These are phyloP conservation scores for Phenganax subtilis DNA, from an alignment of 92 coral and sea anemone genomes.

Conservation along the genomic window DNA sequence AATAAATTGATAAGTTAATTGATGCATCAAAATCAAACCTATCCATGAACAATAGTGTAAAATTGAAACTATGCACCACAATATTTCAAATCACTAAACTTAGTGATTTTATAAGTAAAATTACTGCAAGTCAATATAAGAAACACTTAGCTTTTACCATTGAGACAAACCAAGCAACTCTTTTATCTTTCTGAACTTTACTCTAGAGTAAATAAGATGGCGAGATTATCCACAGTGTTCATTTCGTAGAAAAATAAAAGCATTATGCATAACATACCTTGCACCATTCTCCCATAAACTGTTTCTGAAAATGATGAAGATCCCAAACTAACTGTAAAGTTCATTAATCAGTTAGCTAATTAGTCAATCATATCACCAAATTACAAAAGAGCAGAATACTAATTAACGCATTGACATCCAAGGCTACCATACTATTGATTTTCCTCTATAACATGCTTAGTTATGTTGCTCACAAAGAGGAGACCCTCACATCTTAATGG, in stretches of 20 bases:
- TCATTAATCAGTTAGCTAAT: not conserved
- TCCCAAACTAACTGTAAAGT: slow-evolving; percentile 33
- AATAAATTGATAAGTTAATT: no score
- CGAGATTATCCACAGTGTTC: not conserved
- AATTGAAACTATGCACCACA: no score
- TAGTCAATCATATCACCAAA: not conserved
- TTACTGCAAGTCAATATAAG: not conserved
- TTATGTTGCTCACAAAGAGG: no score
- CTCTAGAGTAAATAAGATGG: not conserved
- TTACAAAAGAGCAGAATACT: not conserved
- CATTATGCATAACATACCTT: not conserved
- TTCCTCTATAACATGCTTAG: no score
- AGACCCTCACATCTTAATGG: no score
- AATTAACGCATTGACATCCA: not conserved
- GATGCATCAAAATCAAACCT: no score
- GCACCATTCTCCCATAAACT: slow-evolving; percentile 25
- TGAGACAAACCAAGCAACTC: slow-evolving; percentile 28
- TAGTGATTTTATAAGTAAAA: no score
- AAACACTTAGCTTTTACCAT: slow-evolving; percentile 6
- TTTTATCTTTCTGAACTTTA: slow-evolving; percentile 2
- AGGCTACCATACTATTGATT: no score
- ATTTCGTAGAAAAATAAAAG: not conserved
- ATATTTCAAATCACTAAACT: no score
- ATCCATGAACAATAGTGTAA: no score
- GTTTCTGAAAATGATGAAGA: slow-evolving; percentile 36